phyloP scores from a whole-genome alignment of 2,888 invertebrate genomes.

The Rhaphigaster nebulosa region DNA sequence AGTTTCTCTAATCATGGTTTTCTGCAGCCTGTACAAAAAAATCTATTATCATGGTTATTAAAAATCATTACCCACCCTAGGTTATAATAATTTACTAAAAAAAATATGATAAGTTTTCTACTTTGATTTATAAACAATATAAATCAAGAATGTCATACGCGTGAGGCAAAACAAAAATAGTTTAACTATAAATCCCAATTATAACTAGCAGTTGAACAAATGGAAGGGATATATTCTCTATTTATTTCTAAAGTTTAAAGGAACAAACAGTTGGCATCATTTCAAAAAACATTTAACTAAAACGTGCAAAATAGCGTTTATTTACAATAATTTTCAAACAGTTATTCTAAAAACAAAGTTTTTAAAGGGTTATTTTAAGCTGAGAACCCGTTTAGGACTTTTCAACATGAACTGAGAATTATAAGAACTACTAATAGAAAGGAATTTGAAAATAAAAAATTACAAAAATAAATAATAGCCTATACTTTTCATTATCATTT shows the following conservation, averaged over 20 bases:
- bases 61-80: no score
- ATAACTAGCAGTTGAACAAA: not conserved
- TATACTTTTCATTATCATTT: no score
- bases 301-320: constrained; percentile 21
- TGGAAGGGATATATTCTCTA: not conserved
- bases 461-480: no score
- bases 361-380: not conserved
- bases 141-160: not conserved
- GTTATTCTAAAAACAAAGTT: not conserved
- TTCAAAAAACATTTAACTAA: constrained; percentile 37
- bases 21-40: no score
- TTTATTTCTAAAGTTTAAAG: not conserved
- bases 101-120: not conserved
- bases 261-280: not conserved
- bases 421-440: not conserved
- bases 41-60: no score
- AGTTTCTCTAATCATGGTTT: no score
- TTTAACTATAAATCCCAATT: not conserved
- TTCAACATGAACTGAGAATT: not conserved
- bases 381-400: not conserved
- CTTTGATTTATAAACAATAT: not conserved
- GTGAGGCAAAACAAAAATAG: not conserved
- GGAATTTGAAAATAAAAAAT: not conserved
- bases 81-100: not conserved
- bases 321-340: not conserved